Base-by-base conservation (phyloP, 2,797 vertebrate species). In the Lacerta bilineata region DNA sequence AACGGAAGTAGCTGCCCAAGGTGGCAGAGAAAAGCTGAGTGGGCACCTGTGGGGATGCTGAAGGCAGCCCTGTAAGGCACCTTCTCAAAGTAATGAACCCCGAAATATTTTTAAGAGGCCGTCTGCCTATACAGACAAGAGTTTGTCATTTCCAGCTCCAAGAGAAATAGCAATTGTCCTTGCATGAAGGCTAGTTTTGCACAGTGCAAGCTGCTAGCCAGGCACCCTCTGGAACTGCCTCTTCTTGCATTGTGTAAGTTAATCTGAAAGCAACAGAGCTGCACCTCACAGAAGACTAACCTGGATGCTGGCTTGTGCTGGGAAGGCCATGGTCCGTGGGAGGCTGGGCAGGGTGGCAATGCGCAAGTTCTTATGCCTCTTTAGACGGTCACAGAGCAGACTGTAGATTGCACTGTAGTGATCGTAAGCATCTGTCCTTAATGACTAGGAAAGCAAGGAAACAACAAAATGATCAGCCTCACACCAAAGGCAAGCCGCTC, bases 331-430 rank as follows among this genome's bases (percentile, higher is more conserved):
- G 91, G 98, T 93, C 66, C 98, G 98, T 0, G 98, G 98, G 6
- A 96, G 46, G n/a, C 98, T 97, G 2, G 98, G 98, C 3, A 97
- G 97, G 1, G 97, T 90, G 0, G 96, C 95, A 0, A 98, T 97
- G 11, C 97, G 98, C 91, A 99, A 96, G 8, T 98, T 98, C 97
- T 99, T 99, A 95, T 99, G 98, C 92, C 98, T 97, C 96, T 98
- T 99, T 86, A 98, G 98, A 39, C 98, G 98, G 93, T 99, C 99
- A 17, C 98, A 98, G 91, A 99, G 97, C 96, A 99, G 97, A 96
- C 98, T 99, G 97, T 99, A 99, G 97, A 99, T 99, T 90, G 99
- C 99, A 90, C 98, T 99, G 97, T 98, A 99, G 98, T 99, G 98
- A 97, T 99, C 99, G 2, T 99, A 99, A 36, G 98, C 98, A 7